Evolutionary conservation across 2,888 invertebrate species (phyloP).

Genomic region (Orgyia antiqua): DNA sequence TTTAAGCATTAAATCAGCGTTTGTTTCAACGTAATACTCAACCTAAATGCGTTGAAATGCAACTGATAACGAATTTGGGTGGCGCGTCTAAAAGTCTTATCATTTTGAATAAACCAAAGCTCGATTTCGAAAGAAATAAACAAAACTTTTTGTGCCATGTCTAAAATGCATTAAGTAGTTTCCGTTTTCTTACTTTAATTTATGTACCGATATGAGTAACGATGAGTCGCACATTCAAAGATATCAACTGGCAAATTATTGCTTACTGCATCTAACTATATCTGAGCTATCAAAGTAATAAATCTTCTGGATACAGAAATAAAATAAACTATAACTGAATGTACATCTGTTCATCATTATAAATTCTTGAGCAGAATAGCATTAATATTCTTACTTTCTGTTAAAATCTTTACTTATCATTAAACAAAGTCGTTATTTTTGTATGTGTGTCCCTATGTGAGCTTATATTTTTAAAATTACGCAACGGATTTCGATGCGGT

Average conservation of each 20-base stretch:
- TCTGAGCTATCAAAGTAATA: too few species aligned
- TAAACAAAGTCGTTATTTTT: too few species aligned
- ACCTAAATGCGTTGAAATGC: constrained; percentile 56
- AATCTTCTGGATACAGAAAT: too few species aligned
- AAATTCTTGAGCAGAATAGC: too few species aligned
- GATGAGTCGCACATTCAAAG: constrained; percentile 2
- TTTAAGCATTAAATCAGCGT: constrained; percentile 61
- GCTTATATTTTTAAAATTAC: too few species aligned
- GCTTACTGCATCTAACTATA: not conserved
- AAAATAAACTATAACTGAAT: too few species aligned
- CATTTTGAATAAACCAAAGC: constrained; percentile 31
- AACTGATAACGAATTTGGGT: constrained; percentile 66
- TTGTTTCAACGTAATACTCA: constrained; percentile 52
- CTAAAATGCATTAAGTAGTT: constrained; percentile 46
- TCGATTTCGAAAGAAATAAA: constrained; percentile 30
- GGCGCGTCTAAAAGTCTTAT: constrained; percentile 58
- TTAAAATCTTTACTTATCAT: too few species aligned
- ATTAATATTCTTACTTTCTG: too few species aligned
- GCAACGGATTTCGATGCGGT: too few species aligned
- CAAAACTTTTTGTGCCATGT: constrained; percentile 39
- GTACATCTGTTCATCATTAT: too few species aligned
- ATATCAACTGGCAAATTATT: constrained; percentile 7
- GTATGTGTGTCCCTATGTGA: too few species aligned
- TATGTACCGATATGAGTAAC: constrained; percentile 23
- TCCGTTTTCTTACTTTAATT: constrained; percentile 37